Evolutionary conservation across 2,888 invertebrate genomes (phyloP), one percentile per base, ranked within the genome.

Genomic region (Lapara coniferarum): DNA sequence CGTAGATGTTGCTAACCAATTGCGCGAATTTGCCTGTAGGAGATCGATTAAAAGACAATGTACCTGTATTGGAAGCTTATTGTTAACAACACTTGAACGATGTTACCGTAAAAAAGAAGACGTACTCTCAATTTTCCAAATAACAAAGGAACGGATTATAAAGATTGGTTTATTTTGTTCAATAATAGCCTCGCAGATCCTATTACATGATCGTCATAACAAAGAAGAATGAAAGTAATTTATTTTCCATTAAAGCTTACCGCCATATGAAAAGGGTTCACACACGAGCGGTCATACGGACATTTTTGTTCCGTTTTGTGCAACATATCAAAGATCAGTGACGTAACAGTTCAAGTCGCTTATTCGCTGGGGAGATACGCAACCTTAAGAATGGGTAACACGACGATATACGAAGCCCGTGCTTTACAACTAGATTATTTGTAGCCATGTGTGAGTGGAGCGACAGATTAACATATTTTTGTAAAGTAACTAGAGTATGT

Each of bases 201-300:
- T 71, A 75, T 76, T 73, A 76, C 72, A 71, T 58, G 52, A 66
- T 70, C 71, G 57, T 63, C 68, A 75, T 76, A 72, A 74, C 70
- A 77, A 72, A 74, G 69, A 69, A 72, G 66, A 57, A 71, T 71
- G 66, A 67, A 67, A 70, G 70, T 73, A 74, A 76, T 73, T 75
- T 76, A 74, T 75, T 75, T 80, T 78, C 74, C 71, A 75, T 76
- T 77, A 73, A 69, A 70, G 57, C 66, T 73, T 68, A 76, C 70
- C 73, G 66, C 67, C 67, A 49, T 57, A 66, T 56, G 25, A 68
- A 68, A 37, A 66, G 19, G 37, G 58, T 68, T 68, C 66, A 30
- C 66, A 59, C 37, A 30, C 14, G 55, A 25, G 37, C n/a, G 49
- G 53, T 10, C 19, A 44, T 53, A n/a, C 59, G 46, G 37, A 7